Conservation (phyloP, 2,888 invertebrate genomes). For the Panzeria rudis region DNA sequence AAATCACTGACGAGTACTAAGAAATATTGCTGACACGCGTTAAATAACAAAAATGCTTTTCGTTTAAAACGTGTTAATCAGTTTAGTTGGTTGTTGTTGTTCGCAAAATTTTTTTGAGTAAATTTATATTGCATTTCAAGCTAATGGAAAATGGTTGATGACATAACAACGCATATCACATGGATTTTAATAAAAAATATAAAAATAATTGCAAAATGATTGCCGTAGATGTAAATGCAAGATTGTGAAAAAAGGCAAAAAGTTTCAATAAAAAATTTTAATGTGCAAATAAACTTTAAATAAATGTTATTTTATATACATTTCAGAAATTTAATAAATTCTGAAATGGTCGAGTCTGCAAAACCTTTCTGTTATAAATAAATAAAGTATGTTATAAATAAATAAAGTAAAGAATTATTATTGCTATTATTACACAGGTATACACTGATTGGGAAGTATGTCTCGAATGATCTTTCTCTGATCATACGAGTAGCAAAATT, state of each 20-base stretch:
- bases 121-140: slow-evolving; percentile 56
- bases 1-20: slow-evolving; percentile 10
- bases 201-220: slow-evolving; percentile 25
- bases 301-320: no score
- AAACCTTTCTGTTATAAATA: no score
- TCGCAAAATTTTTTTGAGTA: slow-evolving; percentile 31
- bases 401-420: no score
- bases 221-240: slow-evolving; percentile 1
- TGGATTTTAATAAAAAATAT: slow-evolving; percentile 23
- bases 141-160: slow-evolving; percentile 49
- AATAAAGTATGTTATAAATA: no score
- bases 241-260: background rate
- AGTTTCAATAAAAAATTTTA: background rate
- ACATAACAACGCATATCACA: slow-evolving; percentile 32
- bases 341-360: background rate
- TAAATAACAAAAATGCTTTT: slow-evolving; percentile 26
- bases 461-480: no score
- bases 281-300: background rate
- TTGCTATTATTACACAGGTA: no score
- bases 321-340: no score
- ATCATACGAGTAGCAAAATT: no score
- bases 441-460: no score
- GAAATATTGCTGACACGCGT: slow-evolving; percentile 60
- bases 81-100: slow-evolving; percentile 24
- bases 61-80: slow-evolving; percentile 37